Evolutionary conservation across 2,888 invertebrate species (phyloP), one percentile per base, ranked within the genome.

Genomic region (Lepeophtheirus nordmannii): DNA sequence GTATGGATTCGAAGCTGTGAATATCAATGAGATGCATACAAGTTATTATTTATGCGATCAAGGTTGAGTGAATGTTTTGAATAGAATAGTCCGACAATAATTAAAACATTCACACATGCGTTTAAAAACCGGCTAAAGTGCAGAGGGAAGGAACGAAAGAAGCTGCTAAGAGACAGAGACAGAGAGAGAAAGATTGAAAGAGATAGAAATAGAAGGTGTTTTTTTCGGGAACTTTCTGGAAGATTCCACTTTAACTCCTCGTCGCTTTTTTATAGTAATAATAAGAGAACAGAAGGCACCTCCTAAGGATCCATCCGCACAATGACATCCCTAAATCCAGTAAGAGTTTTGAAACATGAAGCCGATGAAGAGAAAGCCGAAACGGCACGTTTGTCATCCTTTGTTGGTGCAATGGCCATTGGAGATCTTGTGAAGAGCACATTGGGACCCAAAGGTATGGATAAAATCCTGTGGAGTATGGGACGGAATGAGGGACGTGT

Each of bases 361-460:
- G 97, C 97, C 0, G 94, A 96, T 76, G 94, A 98, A 78, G 98
- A 99, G 76, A 94, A 90, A 74, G 90, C 87, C 22, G 98, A 99
- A 78, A 87, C 89, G 73, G 98, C 98, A 72, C 86, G 98, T 68
- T 80, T 98, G 79, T 97, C 97, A 68, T 90, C 92, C 72, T 98
- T 99, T 75, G 88, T 97, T 70, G 98, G 98, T 65, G 97, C 97
- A 22, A 97, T 97, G 72, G 96, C 97, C 14, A 91, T 99, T 73
- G 98, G 98, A 39, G 98, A 99, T 77, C 80, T 99, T 71, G 89
- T 99, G 0, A 98, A 96, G 76, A 93, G 91, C 71, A 99, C 98
- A 8, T 80, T 99, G 38, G 98, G 98, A 7, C 98, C 98, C 0
- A 98, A 98, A 78, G 98, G 98, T 73, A 97, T 98, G 97, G 90